These are phyloP conservation scores for Ferrisia virgata DNA, from an alignment of 2,888 invertebrate genomes.

Conservation along the genomic window DNA sequence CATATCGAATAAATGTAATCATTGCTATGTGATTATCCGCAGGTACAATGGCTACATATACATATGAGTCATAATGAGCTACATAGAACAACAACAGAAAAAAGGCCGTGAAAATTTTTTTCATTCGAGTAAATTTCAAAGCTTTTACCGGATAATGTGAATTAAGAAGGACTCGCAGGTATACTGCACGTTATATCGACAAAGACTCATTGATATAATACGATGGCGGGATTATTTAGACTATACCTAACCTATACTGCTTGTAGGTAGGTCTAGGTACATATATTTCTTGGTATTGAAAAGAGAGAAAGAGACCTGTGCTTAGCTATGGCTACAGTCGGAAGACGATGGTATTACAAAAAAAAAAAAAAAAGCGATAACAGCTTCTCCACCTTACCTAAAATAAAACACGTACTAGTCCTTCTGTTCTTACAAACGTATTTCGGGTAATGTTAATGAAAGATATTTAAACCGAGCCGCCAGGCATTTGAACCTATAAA, in stretches of 20 bases:
- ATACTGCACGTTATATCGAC: background rate
- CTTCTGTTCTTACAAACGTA: background rate
- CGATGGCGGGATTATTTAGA: background rate
- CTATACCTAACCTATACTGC: background rate
- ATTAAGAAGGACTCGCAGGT: too few relatives aligned
- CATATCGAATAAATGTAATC: too few relatives aligned
- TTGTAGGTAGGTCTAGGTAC: background rate
- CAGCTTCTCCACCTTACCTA: background rate
- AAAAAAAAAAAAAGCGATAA: background rate
- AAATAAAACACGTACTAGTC: conserved; percentile 7
- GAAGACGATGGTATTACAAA: background rate
- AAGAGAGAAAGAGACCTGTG: background rate
- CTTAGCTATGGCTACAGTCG: background rate
- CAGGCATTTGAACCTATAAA: conserved; percentile 20
- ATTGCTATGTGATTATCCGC: too few relatives aligned
- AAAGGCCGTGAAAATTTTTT: background rate
- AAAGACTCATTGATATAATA: background rate
- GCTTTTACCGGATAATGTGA: background rate
- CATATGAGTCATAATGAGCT: background rate
- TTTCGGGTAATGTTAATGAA: conserved; percentile 28
- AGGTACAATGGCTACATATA: too few relatives aligned
- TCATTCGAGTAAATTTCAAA: background rate
- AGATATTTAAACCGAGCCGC: conserved; percentile 1
- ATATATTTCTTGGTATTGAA: background rate
- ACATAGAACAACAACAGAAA: too few relatives aligned